These are phyloP conservation scores for Murina feae DNA, from an alignment of 2,113 vertebrate genomes.

Conservation along the genomic window DNA sequence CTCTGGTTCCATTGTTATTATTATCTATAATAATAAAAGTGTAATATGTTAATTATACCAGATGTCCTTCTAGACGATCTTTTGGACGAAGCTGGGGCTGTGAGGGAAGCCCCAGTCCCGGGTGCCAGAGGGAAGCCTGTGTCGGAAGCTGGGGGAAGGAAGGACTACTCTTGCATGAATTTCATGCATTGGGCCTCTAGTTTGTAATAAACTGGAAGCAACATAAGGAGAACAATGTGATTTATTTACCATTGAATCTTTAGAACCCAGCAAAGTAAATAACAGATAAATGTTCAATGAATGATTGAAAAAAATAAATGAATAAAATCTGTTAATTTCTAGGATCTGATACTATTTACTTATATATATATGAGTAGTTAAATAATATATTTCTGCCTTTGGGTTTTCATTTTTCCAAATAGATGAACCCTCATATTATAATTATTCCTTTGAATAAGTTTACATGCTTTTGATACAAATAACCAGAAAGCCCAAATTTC, in stretches of 20 bases:
- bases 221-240: not conserved
- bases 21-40: not conserved
- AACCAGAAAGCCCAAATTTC: not conserved
- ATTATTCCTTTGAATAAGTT: not conserved
- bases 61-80: too few species aligned
- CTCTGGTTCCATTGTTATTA: not conserved
- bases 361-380: not conserved
- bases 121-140: too few species aligned
- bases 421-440: not conserved
- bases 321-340: not conserved
- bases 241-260: not conserved
- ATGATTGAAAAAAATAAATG: not conserved
- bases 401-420: not conserved
- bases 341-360: not conserved
- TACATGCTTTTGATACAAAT: not conserved
- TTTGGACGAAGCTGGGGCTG: too few species aligned
- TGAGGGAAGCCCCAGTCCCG: too few species aligned
- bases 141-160: too few species aligned
- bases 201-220: not conserved
- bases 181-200: too few species aligned
- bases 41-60: too few species aligned
- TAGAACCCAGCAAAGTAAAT: not conserved
- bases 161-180: too few species aligned
- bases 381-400: not conserved
- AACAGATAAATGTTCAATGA: not conserved